Evolutionary conservation across 1,140 invertebrate genomes (phyloP).

Genomic region (Achatina immaculata): DNA sequence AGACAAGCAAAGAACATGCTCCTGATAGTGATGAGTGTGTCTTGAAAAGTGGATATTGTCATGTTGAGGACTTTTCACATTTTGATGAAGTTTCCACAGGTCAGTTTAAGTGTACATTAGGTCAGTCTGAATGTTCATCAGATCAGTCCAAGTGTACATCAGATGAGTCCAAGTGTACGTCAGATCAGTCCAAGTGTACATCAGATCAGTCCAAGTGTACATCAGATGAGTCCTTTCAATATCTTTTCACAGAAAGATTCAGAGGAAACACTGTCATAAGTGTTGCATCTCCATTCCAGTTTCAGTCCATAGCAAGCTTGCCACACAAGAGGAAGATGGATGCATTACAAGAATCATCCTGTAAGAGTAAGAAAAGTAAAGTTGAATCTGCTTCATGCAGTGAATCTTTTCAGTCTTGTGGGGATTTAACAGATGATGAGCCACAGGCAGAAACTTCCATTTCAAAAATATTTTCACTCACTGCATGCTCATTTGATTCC

Average conservation of each 20-base stretch:
- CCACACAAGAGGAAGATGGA: neutral
- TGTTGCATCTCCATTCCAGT: neutral
- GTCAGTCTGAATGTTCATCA: too few species aligned
- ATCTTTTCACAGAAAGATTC: neutral
- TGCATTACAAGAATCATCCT: neutral
- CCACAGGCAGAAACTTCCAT: neutral
- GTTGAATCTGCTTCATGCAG: neutral
- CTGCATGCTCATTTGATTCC: neutral
- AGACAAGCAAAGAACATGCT: too few species aligned
- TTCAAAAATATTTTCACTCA: neutral
- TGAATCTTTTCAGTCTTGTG: neutral
- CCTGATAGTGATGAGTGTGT: too few species aligned
- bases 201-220: neutral
- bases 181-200: too few species aligned
- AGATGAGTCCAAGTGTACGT: too few species aligned
- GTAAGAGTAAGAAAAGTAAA: slow-evolving; percentile 4
- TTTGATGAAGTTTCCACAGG: too few species aligned
- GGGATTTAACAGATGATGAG: neutral
- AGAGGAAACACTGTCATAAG: neutral
- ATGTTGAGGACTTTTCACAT: too few species aligned
- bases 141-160: too few species aligned
- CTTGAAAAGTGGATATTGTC: too few species aligned
- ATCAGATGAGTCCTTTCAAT: neutral
- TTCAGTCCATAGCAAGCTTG: neutral
- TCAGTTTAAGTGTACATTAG: too few species aligned